Evolutionary conservation across 2,113 vertebrate genomes (phyloP).

Genomic region (Corythoichthys haematopterus): DNA sequence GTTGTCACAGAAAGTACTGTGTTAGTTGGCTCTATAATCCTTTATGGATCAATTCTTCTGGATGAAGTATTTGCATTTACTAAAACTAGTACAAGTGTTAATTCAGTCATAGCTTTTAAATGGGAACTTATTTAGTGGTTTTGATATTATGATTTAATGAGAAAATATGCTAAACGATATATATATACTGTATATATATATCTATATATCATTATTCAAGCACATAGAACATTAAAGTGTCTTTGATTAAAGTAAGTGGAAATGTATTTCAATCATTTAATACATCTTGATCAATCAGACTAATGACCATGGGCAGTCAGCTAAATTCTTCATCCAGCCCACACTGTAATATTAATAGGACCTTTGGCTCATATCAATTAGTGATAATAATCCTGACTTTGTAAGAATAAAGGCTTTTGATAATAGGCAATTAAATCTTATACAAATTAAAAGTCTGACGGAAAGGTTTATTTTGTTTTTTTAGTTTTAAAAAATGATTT

Average conservation of each 20-base stretch:
- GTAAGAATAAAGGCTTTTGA: conserved; percentile 59
- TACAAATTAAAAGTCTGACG: conserved; percentile 31
- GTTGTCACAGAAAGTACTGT: neutral
- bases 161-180: no score
- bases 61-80: neutral
- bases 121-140: neutral
- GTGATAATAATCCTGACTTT: conserved; percentile 69
- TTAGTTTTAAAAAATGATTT: no score
- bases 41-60: neutral
- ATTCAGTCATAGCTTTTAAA: neutral
- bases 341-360: conserved; percentile 65
- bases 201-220: conserved; percentile 42
- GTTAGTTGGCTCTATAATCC: neutral
- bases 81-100: neutral
- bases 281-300: conserved; percentile 63
- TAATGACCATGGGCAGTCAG: conserved; percentile 69
- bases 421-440: conserved; percentile 34
- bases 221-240: conserved; percentile 49
- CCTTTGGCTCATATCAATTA: conserved; percentile 72
- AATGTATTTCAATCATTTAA: conserved; percentile 65
- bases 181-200: neutral
- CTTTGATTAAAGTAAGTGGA: conserved; percentile 70
- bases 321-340: conserved; percentile 71
- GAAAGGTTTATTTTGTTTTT: neutral
- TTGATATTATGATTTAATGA: no score